phyloP scores from a whole-genome alignment of 2,113 vertebrate genomes.

The Mustelus asterias region DNA sequence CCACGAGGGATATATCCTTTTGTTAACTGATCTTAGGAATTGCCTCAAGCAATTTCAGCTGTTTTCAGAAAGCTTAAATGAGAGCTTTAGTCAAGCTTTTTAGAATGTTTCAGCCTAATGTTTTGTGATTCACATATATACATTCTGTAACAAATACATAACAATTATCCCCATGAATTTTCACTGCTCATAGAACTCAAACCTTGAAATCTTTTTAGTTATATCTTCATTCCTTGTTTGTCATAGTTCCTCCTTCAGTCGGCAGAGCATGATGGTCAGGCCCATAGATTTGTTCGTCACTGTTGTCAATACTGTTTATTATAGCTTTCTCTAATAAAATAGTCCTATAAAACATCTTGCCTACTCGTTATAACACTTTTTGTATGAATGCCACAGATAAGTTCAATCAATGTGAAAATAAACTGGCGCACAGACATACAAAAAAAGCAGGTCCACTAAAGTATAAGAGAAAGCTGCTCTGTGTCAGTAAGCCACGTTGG shows the following conservation, averaged over 20 bases:
- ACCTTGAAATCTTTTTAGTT: neutral
- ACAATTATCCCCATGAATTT: neutral
- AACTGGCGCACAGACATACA: neutral
- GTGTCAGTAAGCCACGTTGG: too few relatives aligned
- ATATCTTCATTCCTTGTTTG: neutral
- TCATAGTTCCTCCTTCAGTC: neutral
- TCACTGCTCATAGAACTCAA: neutral
- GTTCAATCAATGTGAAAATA: neutral
- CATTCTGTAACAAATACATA: neutral
- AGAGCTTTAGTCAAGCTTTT: conserved; percentile 3
- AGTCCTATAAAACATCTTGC: neutral
- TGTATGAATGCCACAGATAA: neutral
- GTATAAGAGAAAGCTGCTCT: neutral
- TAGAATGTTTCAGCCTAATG: neutral
- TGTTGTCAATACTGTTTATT: neutral
- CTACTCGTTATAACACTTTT: neutral
- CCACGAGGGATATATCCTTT: conserved; percentile 18
- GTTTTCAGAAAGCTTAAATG: conserved; percentile 14
- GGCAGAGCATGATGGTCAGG: neutral
- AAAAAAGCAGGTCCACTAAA: neutral
- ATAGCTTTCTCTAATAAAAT: neutral
- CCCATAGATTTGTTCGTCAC: neutral
- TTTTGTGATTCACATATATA: neutral
- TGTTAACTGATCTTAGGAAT: conserved; percentile 26
- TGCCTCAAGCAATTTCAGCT: conserved; percentile 24